Evolutionary conservation across 2,113 vertebrate genomes (phyloP).

Genomic region (Scomber scombrus): DNA sequence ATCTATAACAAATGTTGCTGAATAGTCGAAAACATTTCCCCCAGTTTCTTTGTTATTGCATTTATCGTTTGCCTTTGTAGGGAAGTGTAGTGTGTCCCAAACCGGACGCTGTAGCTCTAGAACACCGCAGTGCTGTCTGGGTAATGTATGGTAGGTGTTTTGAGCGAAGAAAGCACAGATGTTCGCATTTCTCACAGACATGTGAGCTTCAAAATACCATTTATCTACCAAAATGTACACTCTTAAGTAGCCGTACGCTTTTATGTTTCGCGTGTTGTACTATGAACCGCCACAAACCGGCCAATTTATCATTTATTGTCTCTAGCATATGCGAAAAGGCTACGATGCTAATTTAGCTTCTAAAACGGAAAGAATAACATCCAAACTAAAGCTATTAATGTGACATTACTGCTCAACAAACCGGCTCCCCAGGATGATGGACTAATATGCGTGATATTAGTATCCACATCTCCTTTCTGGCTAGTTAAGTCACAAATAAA

Average conservation of each 20-base stretch:
- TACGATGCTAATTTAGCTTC: conserved; percentile 70
- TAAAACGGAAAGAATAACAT: neutral
- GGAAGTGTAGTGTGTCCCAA: conserved; percentile 25
- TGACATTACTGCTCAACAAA: neutral
- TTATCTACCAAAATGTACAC: neutral
- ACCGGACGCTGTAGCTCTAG: conserved; percentile 48
- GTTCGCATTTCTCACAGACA: conserved; percentile 7
- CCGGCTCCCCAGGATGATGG: neutral
- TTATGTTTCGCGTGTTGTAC: neutral
- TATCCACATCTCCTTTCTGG: neutral
- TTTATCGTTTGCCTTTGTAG: no score
- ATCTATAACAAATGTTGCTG: no score
- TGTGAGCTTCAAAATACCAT: neutral
- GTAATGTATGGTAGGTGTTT: conserved; percentile 60
- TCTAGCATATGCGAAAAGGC: conserved; percentile 9
- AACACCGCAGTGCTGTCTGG: conserved; percentile 58
- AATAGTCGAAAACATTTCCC: no score
- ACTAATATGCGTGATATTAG: neutral
- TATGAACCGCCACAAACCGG: neutral
- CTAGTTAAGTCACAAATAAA: neutral
- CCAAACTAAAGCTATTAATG: neutral
- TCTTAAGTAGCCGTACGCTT: neutral
- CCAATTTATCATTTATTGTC: neutral
- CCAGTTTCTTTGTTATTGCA: no score
- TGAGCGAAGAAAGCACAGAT: conserved; percentile 33